Evolutionary conservation across 2,797 vertebrate species (phyloP), one percentile per base, ranked within the genome.

Genomic region (Karalla daura): DNA sequence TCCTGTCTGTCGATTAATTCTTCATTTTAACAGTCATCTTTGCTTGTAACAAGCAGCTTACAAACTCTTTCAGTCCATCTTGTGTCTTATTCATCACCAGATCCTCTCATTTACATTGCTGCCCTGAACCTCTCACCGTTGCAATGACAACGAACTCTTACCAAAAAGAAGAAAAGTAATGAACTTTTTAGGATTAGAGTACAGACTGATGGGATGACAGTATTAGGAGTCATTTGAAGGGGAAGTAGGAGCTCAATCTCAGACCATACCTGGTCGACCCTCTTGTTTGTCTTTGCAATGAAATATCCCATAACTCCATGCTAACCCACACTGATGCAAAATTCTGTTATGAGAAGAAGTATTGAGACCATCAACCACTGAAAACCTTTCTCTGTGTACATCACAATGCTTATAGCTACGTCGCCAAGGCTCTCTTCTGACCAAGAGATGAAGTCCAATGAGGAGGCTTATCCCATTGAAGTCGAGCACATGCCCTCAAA

Each of bases 331-430:
- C 74, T 92, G 89, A 90, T 90, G 85, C 85, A 66, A 75, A 88
- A 83, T 85, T 80, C 61, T 90, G 73, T 92, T 90, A 80, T 92
- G 80, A 89, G 86, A 92, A 87, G 80, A 88, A 81, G 70, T 90
- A 79, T 88, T 93, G 85, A 91, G 80, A 91, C 76, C 91, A 87
- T 88, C 86, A 88, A 84, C 87, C 73, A 94, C 88, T 93, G 91
- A 94, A 94, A 92, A 91, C 87, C 89, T 94, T 90, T 94, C 91
- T 94, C 81, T 94, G 91, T 94, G 90, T 93, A 92, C 91, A 91
- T 84, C 89, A 93, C 86, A 91, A 92, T 91, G 90, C 92, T 88
- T 91, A 88, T 93, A 94, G 93, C 91, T 90, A 75, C 89, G 82
- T 75, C 91, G 75, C 82, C 88, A 86, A 62, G 84, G 76, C 84